Evolutionary conservation across 2,888 invertebrate species (phyloP), one percentile per base, ranked within the genome.

Genomic region (Ethmia dodecea): DNA sequence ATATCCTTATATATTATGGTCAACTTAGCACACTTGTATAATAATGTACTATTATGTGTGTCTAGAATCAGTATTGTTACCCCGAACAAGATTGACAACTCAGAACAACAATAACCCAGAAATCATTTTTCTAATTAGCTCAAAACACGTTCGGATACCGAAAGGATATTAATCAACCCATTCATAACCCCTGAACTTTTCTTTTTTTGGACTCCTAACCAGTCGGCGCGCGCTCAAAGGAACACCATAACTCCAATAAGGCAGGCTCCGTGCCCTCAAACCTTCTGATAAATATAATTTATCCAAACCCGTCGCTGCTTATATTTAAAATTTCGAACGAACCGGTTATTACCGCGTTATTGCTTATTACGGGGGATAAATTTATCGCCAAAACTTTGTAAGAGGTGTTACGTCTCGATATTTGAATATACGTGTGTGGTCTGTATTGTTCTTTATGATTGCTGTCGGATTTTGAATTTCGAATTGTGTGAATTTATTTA

Each of bases 251-350:
- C 39, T 37, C 41, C 42, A 55, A 62, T 60, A 63, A 65, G 65
- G 60, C 49, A 43, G 61, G 46, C 52, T 56, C 56, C 52, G 45
- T 55, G 66, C 57, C 70, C 52, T 51, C 38, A 65, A 59, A 59
- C 42, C 37, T 41, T 50, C 43, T 51, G 59, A 62, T 66, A 71
- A 62, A 65, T 62, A 69, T 66, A 58, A 61, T 58, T 61, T 53
- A 65, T 56, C 55, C 53, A 45, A 52, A 52, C 51, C 13, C 15
- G 18, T n/a, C n/a, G n/a, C n/a, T n/a, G n/a, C 22, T 14, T n/a
- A 28, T 22, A 22, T 31, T 32, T 29, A 24, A 30, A 22, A 33
- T 33, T 30, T 37, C 20, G 20, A 26, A 22, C n/a, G n/a, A 26
- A 37, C 37, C 30, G 33, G 37, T 37, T 30, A 14, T 12, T 14